Evolutionary conservation across 2,888 invertebrate species (phyloP), one percentile per base, ranked within the genome.

Genomic region (Troglohyphantes excavatus): DNA sequence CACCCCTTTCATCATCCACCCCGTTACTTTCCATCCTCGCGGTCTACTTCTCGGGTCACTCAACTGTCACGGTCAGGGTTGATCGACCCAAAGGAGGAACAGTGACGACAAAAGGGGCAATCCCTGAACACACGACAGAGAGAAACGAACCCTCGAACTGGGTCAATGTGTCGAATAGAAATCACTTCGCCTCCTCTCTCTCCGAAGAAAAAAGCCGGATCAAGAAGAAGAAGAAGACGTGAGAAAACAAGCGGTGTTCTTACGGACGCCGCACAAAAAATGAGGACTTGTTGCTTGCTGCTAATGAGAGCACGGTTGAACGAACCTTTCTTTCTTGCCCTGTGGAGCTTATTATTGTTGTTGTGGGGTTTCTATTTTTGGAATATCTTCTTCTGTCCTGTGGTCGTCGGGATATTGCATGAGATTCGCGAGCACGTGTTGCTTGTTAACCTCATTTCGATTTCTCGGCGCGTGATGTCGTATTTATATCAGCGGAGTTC

Each of bases 41-140:
- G 79, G 46, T 72, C 79, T 59, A 87, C 79, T 87, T 86, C 61
- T 19, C 23, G 19, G 88, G 88, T 89, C 59, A 81, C 61, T 89
- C 89, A 89, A 89, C 83, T 82, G 88, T 84, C 90, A 84, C 65
- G 90, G 90, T 84, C 90, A 84, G 90, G 84, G 90, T 90, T 90
- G 90, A 90, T 83, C 90, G 90, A 90, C 90, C 90, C 29, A 63
- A 19, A 26, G 39, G 73, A 87, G 79, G 79, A 86, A 86, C 61
- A 53, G n/a, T 11, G 19, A 43, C 13, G 26, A 17, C 23, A 27
- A 27, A 21, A 23, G 68, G 59, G 61, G 17, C 2, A 17, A 21
- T 43, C 39, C 70, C 65, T 9, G 19, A 63, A 43, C 70, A 61
- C 27, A 13, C 17, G n/a, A 19, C 0, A 65, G 75, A 53, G 65